Base-by-base conservation (phyloP, 30 jellyfish, hydroid and myxozoan genomes). In the Cassiopea xamachana region DNA sequence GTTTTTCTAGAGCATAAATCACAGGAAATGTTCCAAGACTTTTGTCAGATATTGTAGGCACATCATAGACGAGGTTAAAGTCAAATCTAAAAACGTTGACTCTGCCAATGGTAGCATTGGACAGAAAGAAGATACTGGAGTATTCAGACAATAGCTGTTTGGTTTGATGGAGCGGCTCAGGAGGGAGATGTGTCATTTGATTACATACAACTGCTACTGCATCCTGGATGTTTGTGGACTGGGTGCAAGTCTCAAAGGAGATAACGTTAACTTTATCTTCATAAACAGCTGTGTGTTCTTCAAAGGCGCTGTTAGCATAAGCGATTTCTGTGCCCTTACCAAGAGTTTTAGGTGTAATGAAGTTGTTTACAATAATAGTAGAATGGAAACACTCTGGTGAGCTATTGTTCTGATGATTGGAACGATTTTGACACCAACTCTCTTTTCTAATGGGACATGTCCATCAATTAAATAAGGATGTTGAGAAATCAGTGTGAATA, bases 91-190 rank as follows among this genome's bases (percentile, higher is more conserved):
- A 75, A 72, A 79, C 87, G 50, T 79, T 79, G 87, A 77, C 76
- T 79, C 75, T 49, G 75, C 87, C 87, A 17, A 79, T 79, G 48
- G 13, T 79, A 0, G 87, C 87, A 79, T 79, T 79, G 75, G 87
- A 79, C 87, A 79, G 61, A 39, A 76, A 79, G 75, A 79, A 79
- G 87, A 79, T 79, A 59, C 16, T 46, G 64, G 64, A 55, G 64
- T 55, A 79, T 49, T 79, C 75, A 58, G 87, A 79, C 76, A 79
- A 48, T 2, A 55, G 64, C 64, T 55, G 64, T 67, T 60, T 81
- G 81, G 81, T 81, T 81, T 81, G 90, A 13, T 61, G 81, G 69
- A 81, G 81, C 48, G 59, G 90, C 90, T 27, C 80, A 67, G 90
- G 90, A 62, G 90, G 81, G 61, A 81, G 69, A 64, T 81, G 90